Percentiles rank a stretch among this genome's conserved stretches.
These are phyloP conservation scores for Dasysyrphus albostriatus DNA, from an alignment of 2,888 invertebrate species.

Conservation along the genomic window DNA sequence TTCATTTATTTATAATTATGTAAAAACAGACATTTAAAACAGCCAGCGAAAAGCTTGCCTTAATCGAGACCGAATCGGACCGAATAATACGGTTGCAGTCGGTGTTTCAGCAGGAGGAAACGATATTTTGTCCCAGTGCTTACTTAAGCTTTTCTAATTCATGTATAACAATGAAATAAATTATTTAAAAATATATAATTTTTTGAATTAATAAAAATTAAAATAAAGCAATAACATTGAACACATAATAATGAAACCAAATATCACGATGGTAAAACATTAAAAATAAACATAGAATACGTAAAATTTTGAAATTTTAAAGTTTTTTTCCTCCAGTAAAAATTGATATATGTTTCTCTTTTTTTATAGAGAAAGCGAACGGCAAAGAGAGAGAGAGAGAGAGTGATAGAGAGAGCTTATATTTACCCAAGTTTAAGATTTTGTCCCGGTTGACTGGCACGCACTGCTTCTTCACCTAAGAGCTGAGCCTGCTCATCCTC, in stretches of 20 bases:
- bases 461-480: slow-evolving; percentile 97
- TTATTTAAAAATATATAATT: slow-evolving; percentile 38
- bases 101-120: slow-evolving; percentile 70
- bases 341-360: slow-evolving; percentile 54
- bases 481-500: slow-evolving; percentile 98
- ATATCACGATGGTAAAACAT: slow-evolving; percentile 43
- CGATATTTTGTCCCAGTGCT: slow-evolving; percentile 76
- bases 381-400: slow-evolving; percentile 19
- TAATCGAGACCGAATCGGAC: slow-evolving; percentile 75
- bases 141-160: slow-evolving; percentile 72
- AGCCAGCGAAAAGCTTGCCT: slow-evolving; percentile 76
- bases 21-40: slow-evolving; percentile 55
- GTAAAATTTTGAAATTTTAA: slow-evolving; percentile 38
- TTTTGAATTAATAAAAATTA: slow-evolving; percentile 11
- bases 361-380: slow-evolving; percentile 29
- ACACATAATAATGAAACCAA: slow-evolving; percentile 51
- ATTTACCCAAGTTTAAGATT: slow-evolving; percentile 99
- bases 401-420: slow-evolving; percentile 78
- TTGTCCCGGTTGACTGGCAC: slow-evolving; percentile 91
- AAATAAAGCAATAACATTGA: slow-evolving; percentile 57
- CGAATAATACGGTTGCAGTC: slow-evolving; percentile 47
- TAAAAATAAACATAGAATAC: slow-evolving; percentile 37
- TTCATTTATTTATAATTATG: background rate
- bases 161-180: slow-evolving; percentile 53
- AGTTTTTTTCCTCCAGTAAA: slow-evolving; percentile 58